Evolutionary conservation across 2,113 vertebrate genomes (phyloP), one percentile per base, ranked within the genome.

Genomic region (Promerops cafer): DNA sequence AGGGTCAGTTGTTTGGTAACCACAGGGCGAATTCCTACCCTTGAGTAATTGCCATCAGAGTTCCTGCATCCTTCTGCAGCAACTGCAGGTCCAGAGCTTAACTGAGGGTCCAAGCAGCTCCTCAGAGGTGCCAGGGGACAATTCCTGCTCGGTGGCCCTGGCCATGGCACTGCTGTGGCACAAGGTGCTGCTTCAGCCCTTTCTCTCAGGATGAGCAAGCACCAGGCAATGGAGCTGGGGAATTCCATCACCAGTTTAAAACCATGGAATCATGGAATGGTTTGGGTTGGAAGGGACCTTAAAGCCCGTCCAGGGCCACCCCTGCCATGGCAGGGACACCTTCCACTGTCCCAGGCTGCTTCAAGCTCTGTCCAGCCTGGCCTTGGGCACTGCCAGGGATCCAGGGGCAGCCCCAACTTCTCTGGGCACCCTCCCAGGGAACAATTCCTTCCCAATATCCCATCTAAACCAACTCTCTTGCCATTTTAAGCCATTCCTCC

Each of bases 291-390:
- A 44, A 59, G 7, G 7, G 10, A 37, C 4, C 3, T 33, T 5
- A 28, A 50, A 57, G 0, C 0, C 0, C 31, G 24, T 1, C 31
- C 9, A 8, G 0, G 28, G 0, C 17, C 50, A 47, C 31, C 14
- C 18, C 22, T 19, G 42, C 68, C 37, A 33, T 57, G 44, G 22
- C 68, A 82, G 52, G 39, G 60, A 59, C 87, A n/a, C 23, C 33
- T 89, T 0, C 37, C 52, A 45, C 28, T 37, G n/a, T 19, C 1
- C 77, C 77, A 74, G 87, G 52, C 7, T 19, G 68, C 52, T 81
- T 28, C 68, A 10, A 83, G 11, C 47, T 20, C n/a, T 11, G 11
- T 35, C 66, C 76, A 88, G 0, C 60, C 77, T 89, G 60, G 28
- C 28, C 53, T 45, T 23, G 87, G 52, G 2, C 77, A 66, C 37